Base-by-base conservation (phyloP, 92 coral and sea anemone species). In the Palythoa grandis region DNA sequence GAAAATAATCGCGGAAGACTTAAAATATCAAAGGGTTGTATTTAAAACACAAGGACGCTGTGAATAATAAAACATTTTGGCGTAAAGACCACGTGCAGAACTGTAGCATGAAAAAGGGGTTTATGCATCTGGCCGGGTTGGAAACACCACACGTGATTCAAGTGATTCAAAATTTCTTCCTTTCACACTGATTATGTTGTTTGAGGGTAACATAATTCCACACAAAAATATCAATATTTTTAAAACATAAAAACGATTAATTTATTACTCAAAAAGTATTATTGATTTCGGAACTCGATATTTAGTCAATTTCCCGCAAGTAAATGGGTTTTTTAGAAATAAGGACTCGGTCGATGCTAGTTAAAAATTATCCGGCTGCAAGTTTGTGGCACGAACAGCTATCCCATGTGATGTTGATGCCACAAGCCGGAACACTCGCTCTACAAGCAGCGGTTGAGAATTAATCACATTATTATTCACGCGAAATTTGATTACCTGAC, bases 101-200 rank as follows among this genome's bases (percentile, higher is more conserved):
- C 22, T 66, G 19, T 40, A 80, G 85, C 85, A 80, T 48, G 52
- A 80, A 66, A 80, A 39, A 60, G 20, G 52, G 48, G 11, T 63
- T 63, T 47, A 23, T 48, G 75, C 85, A 80, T 80, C 85, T 80
- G 85, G 23, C 85, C 74, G n/a, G 60, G 23, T 5, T 52, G 47
- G 85, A 80, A 65, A 80, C 85, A 76, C 9, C 82, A 48, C 85
- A 80, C 85, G 85, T 80, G 85, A 67, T 65, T 47, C n/a, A 15
- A 17, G 7, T 43, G 50, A 43, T 43, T 63, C 9, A 7, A 63
- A 65, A 80, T 19, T 3, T 19, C 12, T 67, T 61, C 75, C 61
- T 48, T 48, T 7, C 19, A 53, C 5, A 53, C 5, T 76, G 38
- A 76, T 19, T 29, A 53, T 24, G 22, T 47, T 40, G 5, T 67